Evolutionary conservation across 2,113 vertebrate genomes (phyloP).

Genomic region (Megalops atlanticus): DNA sequence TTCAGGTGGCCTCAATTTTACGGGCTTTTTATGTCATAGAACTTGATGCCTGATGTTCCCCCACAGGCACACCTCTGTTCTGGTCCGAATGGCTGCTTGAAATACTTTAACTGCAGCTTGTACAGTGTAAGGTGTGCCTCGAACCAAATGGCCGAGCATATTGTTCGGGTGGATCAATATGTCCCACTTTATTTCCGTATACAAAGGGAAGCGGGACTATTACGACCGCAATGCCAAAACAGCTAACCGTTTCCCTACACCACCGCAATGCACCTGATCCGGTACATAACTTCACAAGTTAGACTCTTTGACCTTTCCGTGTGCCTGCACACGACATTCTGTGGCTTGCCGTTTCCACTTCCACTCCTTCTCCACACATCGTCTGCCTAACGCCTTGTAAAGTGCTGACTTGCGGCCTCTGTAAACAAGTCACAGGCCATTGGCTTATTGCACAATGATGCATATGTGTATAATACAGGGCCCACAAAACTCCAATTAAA

Average conservation of each 20-base stretch:
- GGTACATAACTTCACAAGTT: not conserved
- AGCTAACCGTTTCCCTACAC: not conserved
- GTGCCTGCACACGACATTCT: no score
- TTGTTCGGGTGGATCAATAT: not conserved
- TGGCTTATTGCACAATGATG: conserved; percentile 42
- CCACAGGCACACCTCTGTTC: no score
- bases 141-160: not conserved
- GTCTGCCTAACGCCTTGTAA: conserved; percentile 14
- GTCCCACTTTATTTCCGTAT: not conserved
- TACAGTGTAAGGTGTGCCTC: not conserved
- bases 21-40: not conserved
- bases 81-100: no score
- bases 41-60: not conserved
- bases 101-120: no score
- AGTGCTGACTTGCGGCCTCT: conserved; percentile 42
- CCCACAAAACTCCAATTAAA: conserved; percentile 42
- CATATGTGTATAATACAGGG: conserved; percentile 30
- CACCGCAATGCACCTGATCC: not conserved
- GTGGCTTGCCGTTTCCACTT: not conserved
- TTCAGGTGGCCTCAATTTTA: not conserved
- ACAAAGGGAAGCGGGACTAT: no score
- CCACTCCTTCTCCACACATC: conserved; percentile 24
- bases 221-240: not conserved
- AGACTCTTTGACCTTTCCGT: not conserved
- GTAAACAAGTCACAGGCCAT: conserved; percentile 35